Base-by-base conservation (phyloP, 1,140 invertebrate species). In the Drosophila pachea region DNA sequence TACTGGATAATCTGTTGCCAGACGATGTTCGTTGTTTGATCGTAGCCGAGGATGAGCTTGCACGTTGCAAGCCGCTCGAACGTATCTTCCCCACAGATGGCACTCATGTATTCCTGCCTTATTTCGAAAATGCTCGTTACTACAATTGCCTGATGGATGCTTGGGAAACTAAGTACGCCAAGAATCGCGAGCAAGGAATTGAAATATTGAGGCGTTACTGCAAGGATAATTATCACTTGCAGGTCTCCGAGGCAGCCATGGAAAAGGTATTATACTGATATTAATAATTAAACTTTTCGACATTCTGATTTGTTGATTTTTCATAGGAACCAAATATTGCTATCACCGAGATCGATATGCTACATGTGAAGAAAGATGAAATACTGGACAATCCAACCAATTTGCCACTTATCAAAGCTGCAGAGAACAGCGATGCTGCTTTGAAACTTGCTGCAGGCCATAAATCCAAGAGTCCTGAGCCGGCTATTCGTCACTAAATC, bases 141-240 rank as follows among this genome's bases (percentile, higher is more conserved):
- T 98, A 98, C 89, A 99, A 99, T 90, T 92, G 97, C 42, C 91
- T 99, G 40, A 92, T 99, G 67, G 95, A 98, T 89, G 96, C 97
- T 12, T 99, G 97, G 97, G 96, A 98, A 90, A 89, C 90, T 7
- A 92, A 93, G 69, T 96, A 96, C 86, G 88, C 89, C 31, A 91
- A 94, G 81, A 73, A 74, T n/a, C 91, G 95, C 62, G 90, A 92
- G 9, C 86, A 91, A 61, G 93, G 94, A 1, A 92, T 96, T 70
- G 90, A 92, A 53, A 84, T 94, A 50, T 90, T 97, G 14, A 92
- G 93, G 72, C 91, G 91, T 60, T 90, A 95, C 22, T 96, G 95
- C 86, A 90, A 91, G 52, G 91, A 93, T 60, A 94, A 94, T 77
- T 91, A 93, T 79, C 95, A 96, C 89, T 90, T 96, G 68, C 92